These are phyloP conservation scores for Argentina silus DNA, from an alignment of 2,797 vertebrate species.

Conservation along the genomic window DNA sequence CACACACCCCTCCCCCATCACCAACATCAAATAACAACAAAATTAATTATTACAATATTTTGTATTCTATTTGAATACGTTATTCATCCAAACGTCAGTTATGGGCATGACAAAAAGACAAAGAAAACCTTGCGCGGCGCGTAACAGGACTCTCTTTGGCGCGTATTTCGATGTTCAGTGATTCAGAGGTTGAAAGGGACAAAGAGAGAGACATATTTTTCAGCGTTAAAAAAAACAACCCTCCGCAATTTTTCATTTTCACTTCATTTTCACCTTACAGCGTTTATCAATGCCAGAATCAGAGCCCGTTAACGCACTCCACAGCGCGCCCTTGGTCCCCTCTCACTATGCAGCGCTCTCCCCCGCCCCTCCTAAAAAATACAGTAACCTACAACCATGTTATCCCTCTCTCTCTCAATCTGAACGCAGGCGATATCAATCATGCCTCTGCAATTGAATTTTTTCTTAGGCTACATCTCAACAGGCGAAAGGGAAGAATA, in stretches of 20 bases:
- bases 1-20: too few relatives aligned
- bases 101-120: not conserved
- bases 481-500: not conserved
- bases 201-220: not conserved
- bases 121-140: not conserved
- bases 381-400: not conserved
- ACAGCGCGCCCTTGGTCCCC: conserved; percentile 8
- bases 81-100: too few relatives aligned
- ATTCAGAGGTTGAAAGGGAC: not conserved
- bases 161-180: not conserved
- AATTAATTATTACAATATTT: too few relatives aligned
- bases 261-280: conserved; percentile 6
- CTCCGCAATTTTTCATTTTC: not conserved
- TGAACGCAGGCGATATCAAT: not conserved
- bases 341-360: conserved; percentile 7
- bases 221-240: not conserved
- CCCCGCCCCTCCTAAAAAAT: not conserved
- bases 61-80: too few relatives aligned
- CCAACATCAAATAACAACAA: too few relatives aligned
- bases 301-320: not conserved
- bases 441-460: not conserved
- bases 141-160: not conserved
- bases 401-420: not conserved
- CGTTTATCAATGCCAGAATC: conserved; percentile 12
- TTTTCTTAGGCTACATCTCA: not conserved